phyloP scores from a whole-genome alignment of 2,888 invertebrate species.

The Agonopterix alstromeriana region DNA sequence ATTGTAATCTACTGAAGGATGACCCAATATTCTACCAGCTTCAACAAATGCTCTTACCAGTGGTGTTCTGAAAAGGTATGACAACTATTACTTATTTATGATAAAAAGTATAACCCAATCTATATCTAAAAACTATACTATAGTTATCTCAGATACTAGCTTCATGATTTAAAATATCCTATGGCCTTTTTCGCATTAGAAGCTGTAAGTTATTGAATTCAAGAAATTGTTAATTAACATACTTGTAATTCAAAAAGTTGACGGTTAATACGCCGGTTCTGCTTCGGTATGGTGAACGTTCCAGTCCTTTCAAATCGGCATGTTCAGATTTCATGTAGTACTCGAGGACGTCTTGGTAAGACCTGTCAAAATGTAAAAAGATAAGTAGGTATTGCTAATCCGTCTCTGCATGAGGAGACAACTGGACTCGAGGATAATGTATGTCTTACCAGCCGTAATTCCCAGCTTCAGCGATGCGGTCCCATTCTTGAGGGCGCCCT shows the following conservation, averaged over 20 bases:
- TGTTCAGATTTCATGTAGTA: constrained; percentile 78
- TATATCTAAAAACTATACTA: no score
- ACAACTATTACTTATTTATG: no score
- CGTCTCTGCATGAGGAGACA: background rate
- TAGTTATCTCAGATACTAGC: no score
- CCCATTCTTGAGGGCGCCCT: constrained; percentile 82
- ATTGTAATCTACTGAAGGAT: constrained; percentile 82
- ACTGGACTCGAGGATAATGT: background rate
- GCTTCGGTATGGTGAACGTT: constrained; percentile 67
- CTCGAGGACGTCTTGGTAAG: constrained; percentile 73
- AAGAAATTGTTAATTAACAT: background rate
- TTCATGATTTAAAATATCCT: no score
- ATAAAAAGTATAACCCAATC: no score
- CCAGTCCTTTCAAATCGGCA: constrained; percentile 45
- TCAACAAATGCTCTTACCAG: constrained; percentile 80
- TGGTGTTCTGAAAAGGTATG: constrained; percentile 39
- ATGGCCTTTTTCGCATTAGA: no score
- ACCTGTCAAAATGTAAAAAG: constrained; percentile 54
- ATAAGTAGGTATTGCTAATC: background rate
- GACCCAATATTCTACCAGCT: constrained; percentile 79
- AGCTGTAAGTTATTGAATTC: no score
- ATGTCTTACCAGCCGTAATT: constrained; percentile 79
- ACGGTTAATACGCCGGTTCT: constrained; percentile 76
- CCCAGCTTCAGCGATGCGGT: constrained; percentile 80
- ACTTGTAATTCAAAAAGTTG: constrained; percentile 55